Percentiles rank a stretch among this genome's conserved stretches.
Evolutionary conservation across 2,113 vertebrate species (phyloP).

Genomic region (Entelurus aequoreus): DNA sequence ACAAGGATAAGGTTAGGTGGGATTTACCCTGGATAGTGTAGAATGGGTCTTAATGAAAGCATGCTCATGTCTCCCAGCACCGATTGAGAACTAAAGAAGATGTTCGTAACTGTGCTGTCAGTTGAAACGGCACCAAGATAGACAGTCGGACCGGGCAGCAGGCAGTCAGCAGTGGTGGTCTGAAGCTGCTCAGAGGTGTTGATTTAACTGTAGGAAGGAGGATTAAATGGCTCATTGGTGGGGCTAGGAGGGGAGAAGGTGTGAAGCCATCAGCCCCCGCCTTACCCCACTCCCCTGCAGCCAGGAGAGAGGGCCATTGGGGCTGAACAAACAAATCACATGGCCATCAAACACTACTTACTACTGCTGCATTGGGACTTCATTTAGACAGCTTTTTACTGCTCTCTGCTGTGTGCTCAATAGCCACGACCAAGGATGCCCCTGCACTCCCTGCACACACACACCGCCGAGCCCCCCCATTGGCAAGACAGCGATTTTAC

Average conservation of each 20-base stretch:
- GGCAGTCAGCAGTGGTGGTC: constrained; percentile 45
- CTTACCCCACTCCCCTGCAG: constrained; percentile 38
- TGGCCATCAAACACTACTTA: constrained; percentile 84
- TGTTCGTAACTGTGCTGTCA: not conserved
- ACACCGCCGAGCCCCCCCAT: constrained; percentile 49
- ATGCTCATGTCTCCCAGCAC: not conserved
- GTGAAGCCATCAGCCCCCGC: constrained; percentile 77
- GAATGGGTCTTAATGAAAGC: not conserved
- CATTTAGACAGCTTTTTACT: constrained; percentile 72
- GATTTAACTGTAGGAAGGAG: constrained; percentile 76
- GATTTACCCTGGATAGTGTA: too few species aligned
- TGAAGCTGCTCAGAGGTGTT: constrained; percentile 57
- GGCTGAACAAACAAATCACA: constrained; percentile 88
- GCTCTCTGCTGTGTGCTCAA: constrained; percentile 56
- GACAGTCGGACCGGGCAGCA: constrained; percentile 23
- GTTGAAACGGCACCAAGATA: constrained; percentile 7
- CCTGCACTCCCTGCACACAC: constrained; percentile 17
- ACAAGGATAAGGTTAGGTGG: too few species aligned
- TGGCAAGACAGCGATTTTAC: constrained; percentile 68
- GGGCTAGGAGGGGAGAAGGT: constrained; percentile 80
- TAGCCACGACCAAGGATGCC: constrained; percentile 41
- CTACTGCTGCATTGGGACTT: constrained; percentile 70
- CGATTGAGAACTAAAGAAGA: constrained; percentile 1
- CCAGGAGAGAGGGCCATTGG: constrained; percentile 79
- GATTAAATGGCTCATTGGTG: constrained; percentile 94